Evolutionary conservation across 2,797 vertebrate species (phyloP).

Genomic region (Cygnus olor): DNA sequence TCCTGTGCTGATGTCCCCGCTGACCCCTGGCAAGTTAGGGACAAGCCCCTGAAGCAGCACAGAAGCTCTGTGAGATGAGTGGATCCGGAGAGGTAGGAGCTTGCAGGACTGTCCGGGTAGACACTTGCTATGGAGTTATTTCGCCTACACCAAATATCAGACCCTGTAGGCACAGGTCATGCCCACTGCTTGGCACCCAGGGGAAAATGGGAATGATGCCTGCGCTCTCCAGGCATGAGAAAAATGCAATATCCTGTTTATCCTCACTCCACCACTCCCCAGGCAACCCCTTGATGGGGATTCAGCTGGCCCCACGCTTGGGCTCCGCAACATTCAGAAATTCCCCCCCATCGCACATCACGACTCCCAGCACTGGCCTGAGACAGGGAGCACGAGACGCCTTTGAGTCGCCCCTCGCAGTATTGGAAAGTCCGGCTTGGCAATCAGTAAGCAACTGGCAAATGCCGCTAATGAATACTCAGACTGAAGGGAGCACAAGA

Average conservation of each 20-base stretch:
- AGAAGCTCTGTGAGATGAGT: not conserved
- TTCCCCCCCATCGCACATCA: rapidly evolving
- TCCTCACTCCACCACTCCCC: not conserved
- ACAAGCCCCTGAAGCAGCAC: not conserved
- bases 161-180: not conserved
- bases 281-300: too few species aligned
- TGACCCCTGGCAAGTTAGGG: not conserved
- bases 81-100: not conserved
- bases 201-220: not conserved
- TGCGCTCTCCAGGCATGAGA: not conserved
- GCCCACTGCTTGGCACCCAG: not conserved
- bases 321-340: not conserved
- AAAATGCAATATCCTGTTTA: not conserved
- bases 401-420: not conserved
- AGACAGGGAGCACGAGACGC: rapidly evolving
- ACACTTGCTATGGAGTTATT: not conserved
- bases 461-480: not conserved
- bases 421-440: not conserved
- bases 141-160: not conserved
- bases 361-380: not conserved
- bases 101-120: not conserved
- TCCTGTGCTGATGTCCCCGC: not conserved
- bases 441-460: not conserved
- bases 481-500: not conserved
- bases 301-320: not conserved